Evolutionary conservation across 2,113 vertebrate genomes (phyloP).

Genomic region (Hemiprocne comata): DNA sequence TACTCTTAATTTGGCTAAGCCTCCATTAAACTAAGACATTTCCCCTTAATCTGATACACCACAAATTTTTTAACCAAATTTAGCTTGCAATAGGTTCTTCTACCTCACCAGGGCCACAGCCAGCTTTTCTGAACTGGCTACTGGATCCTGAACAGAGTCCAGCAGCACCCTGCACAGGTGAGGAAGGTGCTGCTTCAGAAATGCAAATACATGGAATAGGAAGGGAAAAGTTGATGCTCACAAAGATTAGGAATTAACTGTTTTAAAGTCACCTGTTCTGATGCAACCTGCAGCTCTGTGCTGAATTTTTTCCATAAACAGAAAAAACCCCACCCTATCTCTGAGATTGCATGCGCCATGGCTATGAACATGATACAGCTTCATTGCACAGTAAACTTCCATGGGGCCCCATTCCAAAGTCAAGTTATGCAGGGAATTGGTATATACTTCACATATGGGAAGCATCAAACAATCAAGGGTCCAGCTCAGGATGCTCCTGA

Average conservation of each 20-base stretch:
- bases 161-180: neutral
- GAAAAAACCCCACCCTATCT: neutral
- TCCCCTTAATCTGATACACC: neutral
- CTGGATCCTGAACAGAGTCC: neutral
- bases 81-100: neutral
- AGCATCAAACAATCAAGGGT: neutral
- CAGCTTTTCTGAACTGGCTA: neutral
- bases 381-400: neutral
- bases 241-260: neutral
- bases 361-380: neutral
- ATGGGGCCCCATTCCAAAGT: neutral
- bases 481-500: neutral
- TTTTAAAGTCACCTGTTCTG: neutral
- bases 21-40: neutral
- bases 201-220: neutral
- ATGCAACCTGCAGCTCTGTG: neutral
- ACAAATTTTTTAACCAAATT: neutral
- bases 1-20: neutral
- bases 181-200: neutral
- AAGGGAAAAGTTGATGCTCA: neutral
- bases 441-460: neutral
- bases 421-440: neutral
- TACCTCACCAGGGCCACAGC: neutral
- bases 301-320: neutral
- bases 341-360: neutral